Evolutionary conservation across 2,113 vertebrate species (phyloP).

Genomic region (Tachycineta bicolor): DNA sequence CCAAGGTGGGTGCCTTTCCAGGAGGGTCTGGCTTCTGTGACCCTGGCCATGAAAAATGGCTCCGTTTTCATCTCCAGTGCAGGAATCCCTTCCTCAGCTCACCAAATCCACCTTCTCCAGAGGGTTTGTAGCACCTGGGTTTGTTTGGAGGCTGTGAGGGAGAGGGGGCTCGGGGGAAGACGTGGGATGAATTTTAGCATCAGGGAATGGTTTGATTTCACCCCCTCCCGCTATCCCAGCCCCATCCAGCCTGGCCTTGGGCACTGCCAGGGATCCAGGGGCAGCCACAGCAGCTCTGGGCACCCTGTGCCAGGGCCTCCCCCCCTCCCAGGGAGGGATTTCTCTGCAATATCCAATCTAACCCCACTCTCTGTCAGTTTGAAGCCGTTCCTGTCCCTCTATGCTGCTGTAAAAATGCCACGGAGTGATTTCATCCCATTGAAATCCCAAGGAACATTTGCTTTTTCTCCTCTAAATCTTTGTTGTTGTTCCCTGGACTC

Average conservation of each 20-base stretch:
- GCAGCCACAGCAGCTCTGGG: not conserved
- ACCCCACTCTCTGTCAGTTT: not conserved
- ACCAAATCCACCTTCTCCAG: not conserved
- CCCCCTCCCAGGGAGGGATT: not conserved
- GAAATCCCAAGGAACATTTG: not conserved
- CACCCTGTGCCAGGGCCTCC: not conserved
- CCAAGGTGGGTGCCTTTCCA: accelerated
- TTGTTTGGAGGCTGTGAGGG: not conserved
- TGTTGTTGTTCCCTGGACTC: not conserved
- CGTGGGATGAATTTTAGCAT: not conserved
- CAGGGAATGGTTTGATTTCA: not conserved
- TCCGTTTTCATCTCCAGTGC: accelerated
- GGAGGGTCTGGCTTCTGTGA: not conserved
- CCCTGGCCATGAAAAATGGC: not conserved
- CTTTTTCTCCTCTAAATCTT: not conserved
- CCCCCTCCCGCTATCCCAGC: accelerated
- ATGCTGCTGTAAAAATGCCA: not conserved
- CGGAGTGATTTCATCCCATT: not conserved
- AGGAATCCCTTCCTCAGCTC: not conserved
- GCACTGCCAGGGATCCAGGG: not conserved
- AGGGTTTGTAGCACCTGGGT: accelerated
- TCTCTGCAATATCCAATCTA: no score
- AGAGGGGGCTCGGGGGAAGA: accelerated
- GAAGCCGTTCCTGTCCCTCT: accelerated
- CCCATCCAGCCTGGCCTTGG: not conserved